A percentile compares a stretch with the other conserved stretches of the same genome.
Evolutionary conservation across 2,888 invertebrate species (phyloP).

Genomic region (Himalopsyche tibetana): DNA sequence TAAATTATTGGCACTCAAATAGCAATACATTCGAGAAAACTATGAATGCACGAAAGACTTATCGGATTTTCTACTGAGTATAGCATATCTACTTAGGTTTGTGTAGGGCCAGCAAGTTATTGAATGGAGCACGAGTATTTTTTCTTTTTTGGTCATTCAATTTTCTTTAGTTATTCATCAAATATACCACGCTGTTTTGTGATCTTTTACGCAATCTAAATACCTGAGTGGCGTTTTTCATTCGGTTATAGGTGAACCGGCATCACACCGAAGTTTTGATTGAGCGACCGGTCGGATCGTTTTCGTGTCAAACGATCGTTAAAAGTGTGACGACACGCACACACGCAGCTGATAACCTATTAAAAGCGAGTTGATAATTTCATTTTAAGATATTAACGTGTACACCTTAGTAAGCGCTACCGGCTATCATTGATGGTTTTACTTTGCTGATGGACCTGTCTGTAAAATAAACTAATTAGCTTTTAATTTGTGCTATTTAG

Average conservation of each 20-base stretch:
- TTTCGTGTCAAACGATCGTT: slow-evolving; percentile 36
- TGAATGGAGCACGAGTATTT: no score
- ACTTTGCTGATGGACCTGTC: not conserved
- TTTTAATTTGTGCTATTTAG: not conserved
- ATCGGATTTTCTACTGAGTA: no score
- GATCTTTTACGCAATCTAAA: not conserved
- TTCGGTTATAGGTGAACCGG: not conserved
- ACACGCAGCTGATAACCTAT: not conserved
- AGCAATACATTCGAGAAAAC: no score
- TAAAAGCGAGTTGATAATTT: slow-evolving; percentile 27
- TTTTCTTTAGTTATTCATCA: no score
- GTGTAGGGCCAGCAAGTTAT: no score
- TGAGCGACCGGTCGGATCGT: slow-evolving; percentile 2
- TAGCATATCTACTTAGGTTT: no score
- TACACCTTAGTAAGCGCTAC: not conserved
- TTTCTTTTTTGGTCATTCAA: no score
- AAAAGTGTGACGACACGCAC: slow-evolving; percentile 9
- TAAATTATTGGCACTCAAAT: no score
- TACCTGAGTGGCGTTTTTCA: not conserved
- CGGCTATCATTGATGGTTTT: not conserved
- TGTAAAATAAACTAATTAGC: not conserved
- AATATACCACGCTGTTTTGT: not conserved
- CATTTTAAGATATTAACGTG: not conserved
- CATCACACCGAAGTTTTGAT: slow-evolving; percentile 19
- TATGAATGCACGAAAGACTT: no score